Percentiles rank a stretch among this genome's conserved stretches.
Conservation (phyloP, 2,113 vertebrate genomes). For the Psittacula cyanocephala region DNA sequence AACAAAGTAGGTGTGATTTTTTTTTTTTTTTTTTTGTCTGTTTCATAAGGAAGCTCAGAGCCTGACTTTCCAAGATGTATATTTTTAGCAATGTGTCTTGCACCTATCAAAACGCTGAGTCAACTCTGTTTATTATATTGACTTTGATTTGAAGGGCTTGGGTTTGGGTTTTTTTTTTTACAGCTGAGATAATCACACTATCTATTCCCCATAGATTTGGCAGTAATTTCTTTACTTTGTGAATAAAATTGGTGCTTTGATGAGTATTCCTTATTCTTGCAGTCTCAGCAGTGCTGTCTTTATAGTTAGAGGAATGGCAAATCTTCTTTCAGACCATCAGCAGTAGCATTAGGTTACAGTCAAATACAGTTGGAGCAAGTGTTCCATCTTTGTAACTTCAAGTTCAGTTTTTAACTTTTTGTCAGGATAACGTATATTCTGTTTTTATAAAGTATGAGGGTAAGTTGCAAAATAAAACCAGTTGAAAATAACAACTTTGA, state of each 20-base stretch:
- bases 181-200: not conserved
- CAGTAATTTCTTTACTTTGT: conserved; percentile 3
- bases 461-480: not conserved
- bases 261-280: conserved; percentile 21
- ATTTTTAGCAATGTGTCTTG: not conserved
- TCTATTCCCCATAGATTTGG: not conserved
- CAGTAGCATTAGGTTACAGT: not conserved
- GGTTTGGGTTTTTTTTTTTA: not conserved
- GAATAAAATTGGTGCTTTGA: conserved; percentile 30
- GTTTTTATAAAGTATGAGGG: not conserved
- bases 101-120: not conserved
- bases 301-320: conserved; percentile 5
- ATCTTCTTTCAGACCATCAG: conserved; percentile 20
- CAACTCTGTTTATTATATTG: not conserved
- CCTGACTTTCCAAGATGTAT: not conserved
- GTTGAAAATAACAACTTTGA: not conserved
- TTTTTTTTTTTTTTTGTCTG: not conserved
- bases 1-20: not conserved
- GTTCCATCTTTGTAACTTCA: not conserved
- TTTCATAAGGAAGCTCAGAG: not conserved
- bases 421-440: not conserved
- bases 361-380: conserved; percentile 16
- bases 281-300: conserved; percentile 15
- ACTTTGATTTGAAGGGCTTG: not conserved
- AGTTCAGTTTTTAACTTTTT: not conserved